Conservation (phyloP, 2,888 invertebrate genomes). For the Amphiduros pacificus region DNA sequence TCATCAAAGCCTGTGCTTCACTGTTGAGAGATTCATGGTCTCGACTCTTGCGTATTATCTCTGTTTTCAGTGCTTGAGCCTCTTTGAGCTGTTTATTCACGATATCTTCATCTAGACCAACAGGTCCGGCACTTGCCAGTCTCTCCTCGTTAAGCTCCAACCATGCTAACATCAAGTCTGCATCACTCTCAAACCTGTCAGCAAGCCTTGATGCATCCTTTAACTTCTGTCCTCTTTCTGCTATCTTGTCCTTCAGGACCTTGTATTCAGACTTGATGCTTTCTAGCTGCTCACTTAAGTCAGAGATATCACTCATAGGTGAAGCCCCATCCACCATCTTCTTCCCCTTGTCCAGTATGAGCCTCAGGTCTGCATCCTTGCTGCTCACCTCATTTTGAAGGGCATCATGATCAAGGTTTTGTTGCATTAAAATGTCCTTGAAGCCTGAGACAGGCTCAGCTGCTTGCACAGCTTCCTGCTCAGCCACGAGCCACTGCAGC, state of each 20-base stretch:
- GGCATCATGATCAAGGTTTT: slow-evolving; percentile 61
- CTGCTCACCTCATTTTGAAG: slow-evolving; percentile 66
- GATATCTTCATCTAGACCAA: slow-evolving; percentile 73
- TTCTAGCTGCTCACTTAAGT: slow-evolving; percentile 74
- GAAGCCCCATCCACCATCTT: slow-evolving; percentile 62
- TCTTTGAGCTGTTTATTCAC: slow-evolving; percentile 85
- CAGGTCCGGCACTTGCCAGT: slow-evolving; percentile 75
- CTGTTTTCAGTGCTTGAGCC: slow-evolving; percentile 81
- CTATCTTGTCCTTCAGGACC: slow-evolving; percentile 82
- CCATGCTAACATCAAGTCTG: slow-evolving; percentile 72
- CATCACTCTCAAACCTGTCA: slow-evolving; percentile 78
- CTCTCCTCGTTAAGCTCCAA: slow-evolving; percentile 83
- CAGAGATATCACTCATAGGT: slow-evolving; percentile 64
- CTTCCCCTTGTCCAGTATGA: slow-evolving; percentile 84
- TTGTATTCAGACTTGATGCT: slow-evolving; percentile 91
- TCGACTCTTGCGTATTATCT: slow-evolving; percentile 89
- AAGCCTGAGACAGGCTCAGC: slow-evolving; percentile 75
- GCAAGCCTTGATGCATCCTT: slow-evolving; percentile 68
- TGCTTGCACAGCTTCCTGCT: slow-evolving; percentile 33
- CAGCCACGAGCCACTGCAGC: slow-evolving; percentile 84
- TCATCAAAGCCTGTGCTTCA: slow-evolving; percentile 81
- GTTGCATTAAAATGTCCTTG: neutral
- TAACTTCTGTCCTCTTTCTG: slow-evolving; percentile 65
- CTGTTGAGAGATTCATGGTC: slow-evolving; percentile 75
- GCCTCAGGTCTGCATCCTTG: slow-evolving; percentile 44